Percentiles rank a stretch among this genome's conserved stretches.
These are phyloP conservation scores for Cephalotes varians DNA, from an alignment of 2,888 invertebrate species.

Conservation along the genomic window DNA sequence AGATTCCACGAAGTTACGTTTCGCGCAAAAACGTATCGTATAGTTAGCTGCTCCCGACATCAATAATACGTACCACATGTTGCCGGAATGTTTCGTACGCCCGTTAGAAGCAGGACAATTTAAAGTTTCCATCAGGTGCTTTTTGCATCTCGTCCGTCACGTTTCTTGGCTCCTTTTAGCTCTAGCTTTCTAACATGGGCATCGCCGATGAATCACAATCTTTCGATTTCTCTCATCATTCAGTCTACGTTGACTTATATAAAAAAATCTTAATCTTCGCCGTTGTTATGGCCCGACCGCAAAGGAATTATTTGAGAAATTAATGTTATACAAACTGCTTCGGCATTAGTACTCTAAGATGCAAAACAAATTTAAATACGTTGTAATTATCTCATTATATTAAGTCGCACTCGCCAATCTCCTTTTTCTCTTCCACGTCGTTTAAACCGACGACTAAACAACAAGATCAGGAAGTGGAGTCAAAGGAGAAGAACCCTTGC, in stretches of 20 bases:
- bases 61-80: conserved; percentile 52
- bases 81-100: conserved; percentile 50
- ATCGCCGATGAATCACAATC: background rate
- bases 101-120: conserved; percentile 57
- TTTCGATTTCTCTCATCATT: conserved; percentile 34
- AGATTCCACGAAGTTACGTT: conserved; percentile 49
- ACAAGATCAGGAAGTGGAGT: conserved; percentile 25
- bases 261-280: conserved; percentile 76
- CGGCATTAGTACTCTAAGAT: conserved; percentile 74
- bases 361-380: conserved; percentile 79
- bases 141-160: conserved; percentile 40
- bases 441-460: conserved; percentile 15
- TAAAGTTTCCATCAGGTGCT: conserved; percentile 46
- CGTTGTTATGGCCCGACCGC: conserved; percentile 67
- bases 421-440: conserved; percentile 17
- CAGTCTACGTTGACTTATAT: conserved; percentile 74
- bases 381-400: conserved; percentile 82
- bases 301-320: conserved; percentile 77
- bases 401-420: conserved; percentile 67
- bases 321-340: conserved; percentile 74
- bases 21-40: conserved; percentile 46
- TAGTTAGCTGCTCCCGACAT: conserved; percentile 43
- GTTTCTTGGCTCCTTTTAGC: conserved; percentile 19
- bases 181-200: conserved; percentile 13
- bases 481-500: conserved; percentile 67